Percentiles rank a stretch among this genome's conserved stretches.
Conservation (phyloP, 2,113 vertebrate genomes). For the Callithrix jacchus region DNA sequence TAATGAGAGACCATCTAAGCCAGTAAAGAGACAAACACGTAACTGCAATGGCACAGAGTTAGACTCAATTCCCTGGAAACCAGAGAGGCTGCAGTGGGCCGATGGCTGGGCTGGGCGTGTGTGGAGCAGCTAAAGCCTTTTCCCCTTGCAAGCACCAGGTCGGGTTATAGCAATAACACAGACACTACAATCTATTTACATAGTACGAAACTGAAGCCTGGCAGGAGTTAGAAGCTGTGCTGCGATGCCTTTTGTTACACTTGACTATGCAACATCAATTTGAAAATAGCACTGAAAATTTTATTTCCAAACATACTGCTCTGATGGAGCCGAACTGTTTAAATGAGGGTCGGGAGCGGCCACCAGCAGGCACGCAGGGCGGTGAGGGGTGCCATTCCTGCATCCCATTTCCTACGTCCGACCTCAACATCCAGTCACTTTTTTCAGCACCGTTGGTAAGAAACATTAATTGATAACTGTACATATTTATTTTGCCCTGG, state of each 20-base stretch:
- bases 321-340: no score
- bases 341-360: background rate
- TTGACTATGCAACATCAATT: background rate
- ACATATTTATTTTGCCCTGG: background rate
- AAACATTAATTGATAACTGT: fast-evolving
- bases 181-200: no score
- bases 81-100: background rate
- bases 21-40: background rate
- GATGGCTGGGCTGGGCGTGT: background rate
- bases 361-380: background rate
- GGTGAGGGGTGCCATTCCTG: fast-evolving
- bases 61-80: background rate
- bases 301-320: background rate
- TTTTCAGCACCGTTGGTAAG: background rate
- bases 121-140: background rate
- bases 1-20: background rate
- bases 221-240: fast-evolving
- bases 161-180: background rate
- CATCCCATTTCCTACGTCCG: fast-evolving
- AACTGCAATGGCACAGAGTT: background rate
- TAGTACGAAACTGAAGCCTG: fast-evolving
- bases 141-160: background rate
- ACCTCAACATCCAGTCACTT: background rate
- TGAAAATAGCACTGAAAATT: background rate
- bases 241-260: background rate